Evolutionary conservation across 2,888 invertebrate genomes (phyloP).

Genomic region (Xylota segnis): DNA sequence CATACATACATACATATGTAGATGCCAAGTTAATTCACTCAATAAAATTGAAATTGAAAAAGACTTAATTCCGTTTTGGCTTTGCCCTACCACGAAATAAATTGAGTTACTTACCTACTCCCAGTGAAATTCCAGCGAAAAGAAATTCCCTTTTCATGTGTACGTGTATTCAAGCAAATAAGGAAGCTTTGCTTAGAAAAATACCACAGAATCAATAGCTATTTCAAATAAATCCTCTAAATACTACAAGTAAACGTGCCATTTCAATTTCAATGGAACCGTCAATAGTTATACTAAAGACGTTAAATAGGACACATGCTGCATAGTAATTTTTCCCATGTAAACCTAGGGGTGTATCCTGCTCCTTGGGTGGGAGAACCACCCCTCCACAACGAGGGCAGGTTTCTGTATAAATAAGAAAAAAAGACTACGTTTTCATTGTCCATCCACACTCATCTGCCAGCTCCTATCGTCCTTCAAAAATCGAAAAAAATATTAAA

Average conservation of each 20-base stretch:
- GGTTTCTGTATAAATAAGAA: too few relatives aligned
- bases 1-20: too few relatives aligned
- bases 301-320: not conserved
- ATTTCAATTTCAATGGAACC: constrained; percentile 13
- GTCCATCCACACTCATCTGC: not conserved
- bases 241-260: not conserved
- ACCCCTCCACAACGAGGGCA: not conserved
- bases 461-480: not conserved
- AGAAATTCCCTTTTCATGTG: not conserved
- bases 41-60: too few relatives aligned
- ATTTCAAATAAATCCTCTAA: not conserved
- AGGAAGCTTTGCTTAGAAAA: not conserved
- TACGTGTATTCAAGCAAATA: not conserved
- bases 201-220: not conserved
- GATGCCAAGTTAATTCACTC: too few relatives aligned
- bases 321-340: constrained; percentile 16
- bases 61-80: too few relatives aligned
- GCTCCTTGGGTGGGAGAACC: not conserved
- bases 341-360: not conserved
- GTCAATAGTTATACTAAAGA: not conserved
- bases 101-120: not conserved
- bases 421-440: too few relatives aligned
- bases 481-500: not conserved
- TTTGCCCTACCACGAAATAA: too few relatives aligned
- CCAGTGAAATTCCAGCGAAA: not conserved